A percentile compares a stretch with the other conserved stretches of the same genome.
phyloP scores from a whole-genome alignment of 2,797 vertebrate species.

The Apogon talboti region DNA sequence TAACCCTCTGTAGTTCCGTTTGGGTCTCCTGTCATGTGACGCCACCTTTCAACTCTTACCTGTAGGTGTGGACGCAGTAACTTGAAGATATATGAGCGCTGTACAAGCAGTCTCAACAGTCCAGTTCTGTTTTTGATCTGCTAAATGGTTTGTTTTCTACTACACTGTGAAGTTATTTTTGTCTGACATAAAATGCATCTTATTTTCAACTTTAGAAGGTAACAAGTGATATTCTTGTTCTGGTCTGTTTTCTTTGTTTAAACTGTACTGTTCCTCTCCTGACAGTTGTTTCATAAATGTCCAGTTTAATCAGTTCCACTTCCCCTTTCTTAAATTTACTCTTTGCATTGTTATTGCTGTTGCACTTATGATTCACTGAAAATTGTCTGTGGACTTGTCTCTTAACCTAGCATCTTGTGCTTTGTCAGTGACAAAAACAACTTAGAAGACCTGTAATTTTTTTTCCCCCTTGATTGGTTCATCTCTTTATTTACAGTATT shows the following conservation, averaged over 20 bases:
- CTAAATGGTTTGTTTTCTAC: conserved; percentile 59
- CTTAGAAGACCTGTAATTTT: conserved; percentile 45
- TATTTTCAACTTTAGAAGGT: conserved; percentile 51
- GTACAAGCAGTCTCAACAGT: conserved; percentile 37
- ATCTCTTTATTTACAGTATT: conserved; percentile 63
- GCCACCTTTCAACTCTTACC: too few species aligned
- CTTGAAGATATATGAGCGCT: too few species aligned
- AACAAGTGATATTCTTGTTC: conserved; percentile 43
- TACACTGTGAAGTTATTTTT: conserved; percentile 78
- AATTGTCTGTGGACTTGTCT: conserved; percentile 64
- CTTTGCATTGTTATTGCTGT: conserved; percentile 48
- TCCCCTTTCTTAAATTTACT: too few species aligned
- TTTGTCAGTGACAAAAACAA: conserved; percentile 61
- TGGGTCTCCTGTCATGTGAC: conserved; percentile 31
- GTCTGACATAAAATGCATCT: conserved; percentile 60
- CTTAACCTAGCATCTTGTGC: conserved; percentile 65
- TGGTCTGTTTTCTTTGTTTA: background rate
- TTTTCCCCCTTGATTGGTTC: conserved; percentile 37
- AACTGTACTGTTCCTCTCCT: conserved; percentile 37
- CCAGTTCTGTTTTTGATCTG: conserved; percentile 28
- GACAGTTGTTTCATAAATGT: conserved; percentile 23
- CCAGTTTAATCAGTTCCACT: conserved; percentile 38
- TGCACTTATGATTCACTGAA: conserved; percentile 64
- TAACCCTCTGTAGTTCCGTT: conserved; percentile 44
- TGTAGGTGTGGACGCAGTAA: conserved; percentile 43